Percentiles rank a stretch among this genome's conserved stretches.
Evolutionary conservation across 2,888 invertebrate genomes (phyloP).

Genomic region (Creontiades dilutus): DNA sequence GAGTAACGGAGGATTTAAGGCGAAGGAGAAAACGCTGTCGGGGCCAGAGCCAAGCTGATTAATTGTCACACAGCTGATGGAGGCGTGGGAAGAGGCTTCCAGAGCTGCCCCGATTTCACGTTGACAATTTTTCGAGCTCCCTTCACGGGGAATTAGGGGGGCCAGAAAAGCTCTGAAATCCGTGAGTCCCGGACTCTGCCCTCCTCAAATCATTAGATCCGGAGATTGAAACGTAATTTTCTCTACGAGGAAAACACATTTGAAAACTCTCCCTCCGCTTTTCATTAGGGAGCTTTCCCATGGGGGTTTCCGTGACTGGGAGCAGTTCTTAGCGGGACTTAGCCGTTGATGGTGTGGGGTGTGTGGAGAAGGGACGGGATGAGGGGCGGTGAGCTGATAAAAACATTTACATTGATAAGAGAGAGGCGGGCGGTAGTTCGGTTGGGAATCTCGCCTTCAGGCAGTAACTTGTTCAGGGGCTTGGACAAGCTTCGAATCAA

Average conservation of each 20-base stretch:
- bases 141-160: not conserved
- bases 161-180: not conserved
- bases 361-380: too few species aligned
- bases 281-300: constrained; percentile 44
- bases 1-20: not conserved
- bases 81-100: not conserved
- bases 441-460: not conserved
- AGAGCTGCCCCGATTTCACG: not conserved
- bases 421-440: not conserved
- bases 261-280: constrained; percentile 24
- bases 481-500: constrained; percentile 17
- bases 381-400: not conserved
- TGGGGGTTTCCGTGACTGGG: constrained; percentile 40
- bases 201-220: constrained; percentile 52
- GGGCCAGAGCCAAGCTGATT: not conserved
- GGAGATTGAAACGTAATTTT: constrained; percentile 61
- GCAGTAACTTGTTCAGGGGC: not conserved
- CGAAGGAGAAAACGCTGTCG: not conserved
- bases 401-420: constrained; percentile 25
- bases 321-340: constrained; percentile 19
- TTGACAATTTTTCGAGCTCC: constrained; percentile 25
- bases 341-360: not conserved
- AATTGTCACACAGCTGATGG: not conserved
- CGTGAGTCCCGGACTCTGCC: constrained; percentile 45
- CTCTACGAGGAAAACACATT: constrained; percentile 64